phyloP scores from a whole-genome alignment of 2,888 invertebrate species.

The Brachyopa scutellaris region DNA sequence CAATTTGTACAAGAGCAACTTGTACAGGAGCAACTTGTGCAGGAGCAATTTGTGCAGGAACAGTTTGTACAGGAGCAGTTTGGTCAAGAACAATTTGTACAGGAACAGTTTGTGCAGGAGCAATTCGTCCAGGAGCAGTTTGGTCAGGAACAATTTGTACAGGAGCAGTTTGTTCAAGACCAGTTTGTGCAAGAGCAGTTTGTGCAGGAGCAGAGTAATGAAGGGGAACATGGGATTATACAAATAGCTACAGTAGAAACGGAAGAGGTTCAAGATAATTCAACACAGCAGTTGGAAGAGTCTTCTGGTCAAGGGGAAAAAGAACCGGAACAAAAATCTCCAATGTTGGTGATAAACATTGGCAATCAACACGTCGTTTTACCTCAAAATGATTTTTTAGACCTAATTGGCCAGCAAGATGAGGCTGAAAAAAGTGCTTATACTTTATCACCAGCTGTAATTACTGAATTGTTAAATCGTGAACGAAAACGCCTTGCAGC shows the following conservation, averaged over 20 bases:
- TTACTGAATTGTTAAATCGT: slow-evolving; percentile 23
- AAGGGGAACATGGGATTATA: slow-evolving; percentile 2
- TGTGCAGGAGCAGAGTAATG: slow-evolving; percentile 17
- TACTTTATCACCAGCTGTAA: slow-evolving; percentile 64
- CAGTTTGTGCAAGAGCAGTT: slow-evolving; percentile 40
- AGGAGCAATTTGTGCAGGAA: slow-evolving; percentile 15
- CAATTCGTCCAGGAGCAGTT: slow-evolving; percentile 50
- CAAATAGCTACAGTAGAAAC: slow-evolving; percentile 48
- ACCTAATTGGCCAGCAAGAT: background rate
- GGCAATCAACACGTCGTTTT: slow-evolving; percentile 82
- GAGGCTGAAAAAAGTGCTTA: background rate
- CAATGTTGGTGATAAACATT: slow-evolving; percentile 12
- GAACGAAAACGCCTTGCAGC: no score
- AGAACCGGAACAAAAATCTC: no score
- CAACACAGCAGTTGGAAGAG: slow-evolving; percentile 23
- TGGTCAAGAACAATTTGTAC: slow-evolving; percentile 35
- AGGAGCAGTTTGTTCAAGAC: slow-evolving; percentile 12
- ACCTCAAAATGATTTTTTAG: slow-evolving; percentile 59
- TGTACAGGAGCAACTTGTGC: slow-evolving; percentile 34
- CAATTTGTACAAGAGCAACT: slow-evolving; percentile 40
- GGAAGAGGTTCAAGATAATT: slow-evolving; percentile 20
- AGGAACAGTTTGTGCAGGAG: slow-evolving; percentile 47
- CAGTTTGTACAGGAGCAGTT: slow-evolving; percentile 46
- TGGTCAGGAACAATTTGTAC: slow-evolving; percentile 23
- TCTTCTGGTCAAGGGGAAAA: no score